Evolutionary conservation across 2,113 vertebrate species (phyloP), one percentile per base, ranked within the genome.

Genomic region (Chloropsis cyanopogon): DNA sequence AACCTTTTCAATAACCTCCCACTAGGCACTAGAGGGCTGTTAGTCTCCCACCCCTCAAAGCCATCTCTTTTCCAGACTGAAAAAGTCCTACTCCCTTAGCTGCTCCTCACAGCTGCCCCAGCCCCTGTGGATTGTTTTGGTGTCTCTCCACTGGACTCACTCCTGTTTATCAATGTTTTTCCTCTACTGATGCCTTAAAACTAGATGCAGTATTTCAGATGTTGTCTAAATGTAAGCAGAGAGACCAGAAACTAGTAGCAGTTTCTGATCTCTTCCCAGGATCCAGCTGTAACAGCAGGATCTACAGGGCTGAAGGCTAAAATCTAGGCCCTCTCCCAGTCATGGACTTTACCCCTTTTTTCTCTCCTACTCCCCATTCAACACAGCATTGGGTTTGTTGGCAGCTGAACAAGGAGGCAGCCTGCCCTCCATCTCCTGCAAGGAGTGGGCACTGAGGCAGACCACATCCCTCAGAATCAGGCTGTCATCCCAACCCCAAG

Each of bases 381-480:
- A 63, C 4, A 4, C 33, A 52, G 41, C 28, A 10, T 42, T 68
- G 42, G 16, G 10, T 46, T 61, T 26, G 14, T 82, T 94, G 66
- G 50, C 68, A 59, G 39, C 6, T 44, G 60, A 28, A 12, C 42
- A 15, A 29, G 41, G 59, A 56, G 28, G 42, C n/a, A 73, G 60
- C 70, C 60, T 56, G n/a, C 28, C 50, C 42, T 65, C 50, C 37
- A 11, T n/a, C 44, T 89, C 29, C 33, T 42, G 5, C 25, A 57
- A 29, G 26, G 39, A 66, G 29, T 3, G 5, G 21, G n/a, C 41
- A 24, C 87, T 76, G 73, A 39, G 54, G 47, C 64, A 80, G 24
- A 68, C 35, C 61, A n/a, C 20, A 47, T 91, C 2, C 0, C 47
- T 41, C 0, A 0, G 33, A 42, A 61, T 24, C 33, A 78, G 46